Evolutionary conservation across 1,140 invertebrate genomes (phyloP), one percentile per base, ranked within the genome.

Genomic region (Heliconius nattereri): DNA sequence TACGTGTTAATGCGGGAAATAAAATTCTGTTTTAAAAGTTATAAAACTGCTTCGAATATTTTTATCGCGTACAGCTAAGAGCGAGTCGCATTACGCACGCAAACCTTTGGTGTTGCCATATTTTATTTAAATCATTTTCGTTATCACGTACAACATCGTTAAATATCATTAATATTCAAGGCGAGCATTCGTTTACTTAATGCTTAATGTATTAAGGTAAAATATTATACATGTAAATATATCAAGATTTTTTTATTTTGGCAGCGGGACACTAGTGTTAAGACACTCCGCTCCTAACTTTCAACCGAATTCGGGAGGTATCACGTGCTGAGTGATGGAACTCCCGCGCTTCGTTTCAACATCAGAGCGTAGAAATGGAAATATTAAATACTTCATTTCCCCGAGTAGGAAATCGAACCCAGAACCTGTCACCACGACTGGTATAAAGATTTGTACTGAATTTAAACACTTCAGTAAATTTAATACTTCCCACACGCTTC

Each of bases 41-140:
- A 74, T 74, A 74, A 74, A 74, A 74, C 45, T 26, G 11, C 11
- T 74, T 37, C 16, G 49, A 26, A 74, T 49, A 52, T 29, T 74
- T 73, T 52, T 32, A 74, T 54, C 49, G 73, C 13, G 45, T 73
- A 74, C 29, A 52, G 23, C 20, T 74, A 54, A 74, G 73, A 74
- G 45, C 37, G 49, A 74, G 49, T 74, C 73, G 45, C 16, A 74
- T 49, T 45, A 74, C 45, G 73, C 73, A 74, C 73, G 73, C 73
- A 29, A 74, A 74, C 29, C 32, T 45, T 74, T 20, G 26, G 40
- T 32, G 40, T 32, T 74, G 52, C 45, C 11, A 52, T 74, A 26
- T 52, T 74, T 74, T 66, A 66, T 13, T 66, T 66, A 29, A 66
- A 11, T 29, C 60, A 66, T 66, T 66, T 66, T 66, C 60, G 11